Evolutionary conservation across 2,797 vertebrate genomes (phyloP), one percentile per base, ranked within the genome.

Genomic region (Hippoglossus hippoglossus): DNA sequence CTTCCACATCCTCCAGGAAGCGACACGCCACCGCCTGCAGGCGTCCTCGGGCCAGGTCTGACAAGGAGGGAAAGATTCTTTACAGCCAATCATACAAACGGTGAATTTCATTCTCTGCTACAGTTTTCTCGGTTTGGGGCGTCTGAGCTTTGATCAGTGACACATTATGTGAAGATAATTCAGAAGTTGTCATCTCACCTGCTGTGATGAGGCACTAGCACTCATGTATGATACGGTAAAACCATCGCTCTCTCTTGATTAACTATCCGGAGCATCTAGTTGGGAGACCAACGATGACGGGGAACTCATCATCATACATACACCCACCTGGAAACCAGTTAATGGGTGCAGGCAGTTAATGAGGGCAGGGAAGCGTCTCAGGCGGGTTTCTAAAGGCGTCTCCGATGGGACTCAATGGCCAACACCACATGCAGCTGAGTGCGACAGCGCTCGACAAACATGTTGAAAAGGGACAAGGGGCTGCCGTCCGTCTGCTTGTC

Each of bases 261-360:
- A 22, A 21, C 11, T 15, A 31, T 11, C 21, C 26, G 21, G 6
- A 1, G 22, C 11, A 47, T 55, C 15, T 46, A 22, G 50, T 18
- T 3, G 19, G 47, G 52, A 1, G 0, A 63, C 51, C 13, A 21
- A 31, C 39, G 10, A 13, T 26, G 16, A 19, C 4, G 1, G 26
- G 15, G 19, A 18, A 44, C 34, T 55, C 25, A 15, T 50, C 49
- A 57, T 47, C 54, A 71, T 31, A 93, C 62, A 95, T 19, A 13
- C 22, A 86, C 79, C 91, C 71, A 99, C 98, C 97, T 98, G 97
- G 90, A 99, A 99, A 99, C 97, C 97, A 99, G 83, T 98, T 95
- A 75, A 99, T 98, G 65, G 65, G 98, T 99, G 86, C 97, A 99
- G 92, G 92, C 97, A 99, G 69, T 98, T 99, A 90, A 99, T 96